phyloP scores from a whole-genome alignment of 2,113 vertebrate genomes.

The Monopterus albus region DNA sequence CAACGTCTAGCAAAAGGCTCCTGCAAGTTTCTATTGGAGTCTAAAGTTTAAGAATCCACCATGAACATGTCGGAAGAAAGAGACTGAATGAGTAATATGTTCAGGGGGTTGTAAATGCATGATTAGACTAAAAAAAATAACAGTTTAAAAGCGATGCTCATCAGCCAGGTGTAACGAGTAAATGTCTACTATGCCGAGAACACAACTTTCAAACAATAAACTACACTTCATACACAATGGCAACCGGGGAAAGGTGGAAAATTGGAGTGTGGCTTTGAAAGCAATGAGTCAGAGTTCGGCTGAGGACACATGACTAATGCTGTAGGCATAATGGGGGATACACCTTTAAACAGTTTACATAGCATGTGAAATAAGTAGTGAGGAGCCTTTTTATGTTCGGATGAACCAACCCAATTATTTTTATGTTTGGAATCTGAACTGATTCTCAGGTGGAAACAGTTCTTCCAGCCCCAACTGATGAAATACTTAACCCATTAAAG shows the following conservation, averaged over 20 bases:
- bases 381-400: constrained; percentile 1
- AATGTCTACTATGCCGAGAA: not conserved
- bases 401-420: not conserved
- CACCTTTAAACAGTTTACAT: constrained; percentile 12
- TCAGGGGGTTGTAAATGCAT: too few relatives aligned
- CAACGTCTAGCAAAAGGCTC: constrained; percentile 23
- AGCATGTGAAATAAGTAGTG: not conserved
- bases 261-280: not conserved
- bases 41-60: not conserved
- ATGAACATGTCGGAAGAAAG: not conserved
- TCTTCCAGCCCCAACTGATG: not conserved
- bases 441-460: not conserved
- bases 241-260: not conserved
- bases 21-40: constrained; percentile 7
- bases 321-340: not conserved
- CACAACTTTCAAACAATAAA: too few relatives aligned
- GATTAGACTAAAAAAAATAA: too few relatives aligned
- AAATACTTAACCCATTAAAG: not conserved
- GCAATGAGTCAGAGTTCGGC: constrained; percentile 21
- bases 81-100: too few relatives aligned
- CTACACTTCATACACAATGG: not conserved
- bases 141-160: not conserved
- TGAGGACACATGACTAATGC: not conserved
- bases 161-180: not conserved
- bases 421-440: not conserved